Conservation (phyloP, 2,888 invertebrate species). For the Kryphioiulus occultus region DNA sequence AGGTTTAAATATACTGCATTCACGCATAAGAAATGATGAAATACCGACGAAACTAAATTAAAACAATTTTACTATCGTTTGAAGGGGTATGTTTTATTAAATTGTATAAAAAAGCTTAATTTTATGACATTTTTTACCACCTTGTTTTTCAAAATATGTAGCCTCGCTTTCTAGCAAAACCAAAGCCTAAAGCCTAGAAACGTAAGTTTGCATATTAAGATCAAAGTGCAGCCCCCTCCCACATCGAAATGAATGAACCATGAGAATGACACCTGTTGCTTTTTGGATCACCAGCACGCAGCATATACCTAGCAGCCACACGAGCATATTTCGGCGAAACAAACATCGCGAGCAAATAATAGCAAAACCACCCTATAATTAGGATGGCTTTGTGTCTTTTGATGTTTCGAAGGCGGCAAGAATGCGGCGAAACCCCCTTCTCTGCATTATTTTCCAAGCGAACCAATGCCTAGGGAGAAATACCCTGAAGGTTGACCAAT, state of each 20-base stretch:
- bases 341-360: constrained; percentile 24
- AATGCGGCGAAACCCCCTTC: background rate
- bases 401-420: constrained; percentile 7
- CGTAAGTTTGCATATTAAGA: background rate
- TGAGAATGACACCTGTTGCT: constrained; percentile 25
- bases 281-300: background rate
- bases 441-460: background rate
- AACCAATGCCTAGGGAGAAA: background rate
- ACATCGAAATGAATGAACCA: background rate
- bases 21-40: too few species aligned
- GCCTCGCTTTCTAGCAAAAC: too few species aligned
- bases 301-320: constrained; percentile 1
- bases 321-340: constrained; percentile 14
- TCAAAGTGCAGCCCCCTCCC: background rate
- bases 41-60: too few species aligned
- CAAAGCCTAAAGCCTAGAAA: background rate
- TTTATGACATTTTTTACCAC: too few species aligned
- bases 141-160: too few species aligned
- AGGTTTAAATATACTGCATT: too few species aligned
- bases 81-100: too few species aligned
- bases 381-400: constrained; percentile 35
- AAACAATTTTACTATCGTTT: too few species aligned
- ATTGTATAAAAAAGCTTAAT: too few species aligned
- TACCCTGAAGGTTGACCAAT: background rate
- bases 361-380: constrained; percentile 35